Evolutionary conservation across 2,797 vertebrate genomes (phyloP).

Genomic region (Sternotherus odoratus): DNA sequence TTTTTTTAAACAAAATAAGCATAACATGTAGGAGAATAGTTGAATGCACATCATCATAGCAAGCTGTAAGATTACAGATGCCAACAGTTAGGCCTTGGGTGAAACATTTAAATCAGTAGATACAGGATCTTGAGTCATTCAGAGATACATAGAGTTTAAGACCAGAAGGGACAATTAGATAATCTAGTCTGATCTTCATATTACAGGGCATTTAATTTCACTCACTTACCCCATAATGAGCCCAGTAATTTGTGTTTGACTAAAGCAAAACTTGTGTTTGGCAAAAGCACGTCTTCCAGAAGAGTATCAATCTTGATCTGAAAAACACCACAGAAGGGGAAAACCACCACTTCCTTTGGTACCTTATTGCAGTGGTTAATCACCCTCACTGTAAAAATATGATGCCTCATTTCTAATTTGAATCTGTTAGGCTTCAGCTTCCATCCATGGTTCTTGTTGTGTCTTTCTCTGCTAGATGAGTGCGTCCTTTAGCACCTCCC

Average conservation of each 20-base stretch:
- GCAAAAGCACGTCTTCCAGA: not conserved
- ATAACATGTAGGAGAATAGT: not conserved
- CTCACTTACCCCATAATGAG: accelerated
- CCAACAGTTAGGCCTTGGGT: not conserved
- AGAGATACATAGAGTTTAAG: not conserved
- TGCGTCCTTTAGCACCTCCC: not conserved
- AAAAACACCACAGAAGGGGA: not conserved
- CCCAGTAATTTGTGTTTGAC: not conserved
- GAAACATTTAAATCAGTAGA: not conserved
- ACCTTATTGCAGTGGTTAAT: not conserved
- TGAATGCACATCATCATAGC: not conserved
- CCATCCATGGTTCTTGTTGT: not conserved
- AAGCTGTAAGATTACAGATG: not conserved
- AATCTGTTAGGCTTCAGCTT: not conserved
- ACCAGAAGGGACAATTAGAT: not conserved
- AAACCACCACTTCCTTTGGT: not conserved
- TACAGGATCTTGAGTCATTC: not conserved
- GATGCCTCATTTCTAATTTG: not conserved
- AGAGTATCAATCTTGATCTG: not conserved
- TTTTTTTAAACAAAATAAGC: accelerated
- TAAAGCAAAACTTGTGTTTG: not conserved
- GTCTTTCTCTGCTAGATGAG: not conserved
- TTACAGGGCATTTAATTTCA: not conserved
- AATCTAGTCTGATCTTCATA: not conserved
- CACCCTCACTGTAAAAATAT: not conserved